Evolutionary conservation across 2,888 invertebrate species (phyloP).

Genomic region (Myopa tessellatipennis): DNA sequence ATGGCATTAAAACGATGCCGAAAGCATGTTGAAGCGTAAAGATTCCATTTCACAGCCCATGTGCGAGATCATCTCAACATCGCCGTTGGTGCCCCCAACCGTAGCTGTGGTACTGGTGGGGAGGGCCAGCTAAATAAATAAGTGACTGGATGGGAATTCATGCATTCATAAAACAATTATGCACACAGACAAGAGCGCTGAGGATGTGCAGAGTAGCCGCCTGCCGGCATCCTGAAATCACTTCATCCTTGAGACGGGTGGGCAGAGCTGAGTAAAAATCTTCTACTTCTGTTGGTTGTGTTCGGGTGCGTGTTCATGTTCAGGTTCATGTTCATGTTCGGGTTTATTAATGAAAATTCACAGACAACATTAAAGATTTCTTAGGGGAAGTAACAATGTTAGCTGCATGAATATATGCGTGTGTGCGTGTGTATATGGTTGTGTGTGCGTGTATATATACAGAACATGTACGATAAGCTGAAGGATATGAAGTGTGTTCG

Average conservation of each 20-base stretch:
- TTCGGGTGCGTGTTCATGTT: too few species aligned
- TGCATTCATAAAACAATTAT: conserved; percentile 6
- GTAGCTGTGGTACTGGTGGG: not conserved
- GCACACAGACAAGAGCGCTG: not conserved
- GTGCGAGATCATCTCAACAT: not conserved
- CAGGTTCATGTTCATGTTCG: not conserved
- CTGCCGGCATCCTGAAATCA: not conserved
- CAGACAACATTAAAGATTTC: not conserved
- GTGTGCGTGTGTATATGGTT: not conserved
- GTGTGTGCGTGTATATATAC: not conserved
- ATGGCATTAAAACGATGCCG: conserved; percentile 20
- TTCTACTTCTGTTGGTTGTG: too few species aligned
- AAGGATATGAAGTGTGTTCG: not conserved
- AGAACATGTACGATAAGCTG: not conserved
- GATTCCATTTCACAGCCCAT: not conserved
- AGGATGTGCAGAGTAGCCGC: not conserved
- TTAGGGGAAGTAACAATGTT: not conserved
- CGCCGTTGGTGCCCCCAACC: too few species aligned
- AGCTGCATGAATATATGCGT: not conserved
- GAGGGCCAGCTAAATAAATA: not conserved
- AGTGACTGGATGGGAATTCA: conserved; percentile 12
- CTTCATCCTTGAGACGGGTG: not conserved
- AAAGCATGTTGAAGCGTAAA: not conserved
- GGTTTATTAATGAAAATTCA: conserved; percentile 14
- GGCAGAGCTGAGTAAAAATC: too few species aligned